Conservation (phyloP, 2,113 vertebrate species). For the Muscicapa adusta region DNA sequence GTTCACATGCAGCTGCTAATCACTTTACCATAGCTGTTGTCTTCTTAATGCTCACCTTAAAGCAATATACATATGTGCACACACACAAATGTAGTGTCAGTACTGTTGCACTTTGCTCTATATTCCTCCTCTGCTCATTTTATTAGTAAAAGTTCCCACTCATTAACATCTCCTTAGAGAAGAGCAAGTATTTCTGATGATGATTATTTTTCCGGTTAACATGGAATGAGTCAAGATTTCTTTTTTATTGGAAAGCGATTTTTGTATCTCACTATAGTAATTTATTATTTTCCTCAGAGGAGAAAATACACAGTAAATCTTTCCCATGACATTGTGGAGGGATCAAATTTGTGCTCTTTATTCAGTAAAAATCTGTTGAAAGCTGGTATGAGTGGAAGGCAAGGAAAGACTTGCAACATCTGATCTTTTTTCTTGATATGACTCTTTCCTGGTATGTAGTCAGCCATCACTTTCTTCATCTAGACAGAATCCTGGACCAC, state of each 20-base stretch:
- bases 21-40: not conserved
- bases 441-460: not conserved
- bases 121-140: not conserved
- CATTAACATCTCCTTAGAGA: not conserved
- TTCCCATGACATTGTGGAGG: not conserved
- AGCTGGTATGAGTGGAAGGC: not conserved
- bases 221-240: not conserved
- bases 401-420: not conserved
- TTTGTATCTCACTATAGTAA: not conserved
- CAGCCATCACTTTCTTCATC: not conserved
- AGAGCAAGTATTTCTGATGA: not conserved
- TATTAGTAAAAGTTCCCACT: constrained; percentile 5
- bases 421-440: not conserved
- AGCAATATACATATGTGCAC: not conserved
- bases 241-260: not conserved
- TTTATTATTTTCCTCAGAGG: not conserved
- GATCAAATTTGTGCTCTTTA: not conserved
- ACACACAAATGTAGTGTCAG: not conserved
- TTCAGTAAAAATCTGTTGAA: not conserved
- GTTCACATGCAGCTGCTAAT: not conserved
- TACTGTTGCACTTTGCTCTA: not conserved
- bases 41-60: not conserved
- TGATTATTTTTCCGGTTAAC: not conserved
- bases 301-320: constrained; percentile 20
- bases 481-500: not conserved